Evolutionary conservation across 2,797 vertebrate species (phyloP), one percentile per base, ranked within the genome.

Genomic region (Pangasius krempfi): DNA sequence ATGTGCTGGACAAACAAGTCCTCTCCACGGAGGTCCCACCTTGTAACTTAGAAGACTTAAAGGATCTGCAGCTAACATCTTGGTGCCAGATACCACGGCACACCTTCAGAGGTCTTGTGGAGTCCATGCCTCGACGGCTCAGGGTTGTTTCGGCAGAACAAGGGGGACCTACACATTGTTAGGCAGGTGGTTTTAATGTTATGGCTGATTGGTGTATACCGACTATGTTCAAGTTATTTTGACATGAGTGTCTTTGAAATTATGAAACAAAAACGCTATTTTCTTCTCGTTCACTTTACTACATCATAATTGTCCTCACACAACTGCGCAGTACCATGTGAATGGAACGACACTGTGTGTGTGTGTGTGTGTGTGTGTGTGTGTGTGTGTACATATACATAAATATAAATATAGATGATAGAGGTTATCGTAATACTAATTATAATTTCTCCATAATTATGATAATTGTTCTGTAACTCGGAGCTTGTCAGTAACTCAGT

Each of bases 401-500:
- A 14, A 25, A 78, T 25, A 60, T 40, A 4, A 14, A 40, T 80
- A 52, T 50, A 20, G 52, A 47, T 54, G 30, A 60, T 58, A 37
- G 20, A 37, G 54, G 33, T 20, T n/a, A 3, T 64, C 22, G 27
- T 47, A 18, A n/a, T 52, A 44, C 16, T 27, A 25, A 60, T 60
- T 1, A 14, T 44, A 81, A 33, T 68, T 66, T 30, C 56, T 66
- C 4, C 9, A 3, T 20, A 52, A 13, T 68, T 66, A 50, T 52
- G 13, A 50, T 68, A 6, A 52, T 83, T 84, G 83, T 70, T 66
- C 13, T n/a, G 22, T n/a, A 47, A 30, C 58, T 44, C 6, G 8
- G 64, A 84, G 64, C 1, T 70, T 72, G 27, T 86, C 7, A 62
- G 60, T 79, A 85, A 78, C 73, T 50, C 33, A 5, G 79, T 89